Percentiles rank a stretch among this genome's conserved stretches.
Evolutionary conservation across 2,888 invertebrate genomes (phyloP).

Genomic region (Nezara viridula): DNA sequence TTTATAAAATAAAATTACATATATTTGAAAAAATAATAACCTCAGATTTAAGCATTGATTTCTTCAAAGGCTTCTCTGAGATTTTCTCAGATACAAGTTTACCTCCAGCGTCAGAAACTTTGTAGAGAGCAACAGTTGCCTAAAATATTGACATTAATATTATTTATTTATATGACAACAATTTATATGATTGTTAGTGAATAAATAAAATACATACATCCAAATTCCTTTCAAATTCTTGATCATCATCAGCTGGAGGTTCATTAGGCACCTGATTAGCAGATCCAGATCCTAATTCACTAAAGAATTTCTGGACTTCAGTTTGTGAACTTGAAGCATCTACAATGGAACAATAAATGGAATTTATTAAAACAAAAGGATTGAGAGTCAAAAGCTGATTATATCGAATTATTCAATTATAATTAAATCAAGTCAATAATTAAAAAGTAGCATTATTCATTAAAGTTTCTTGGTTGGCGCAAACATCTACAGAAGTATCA

Average conservation of each 20-base stretch:
- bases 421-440: background rate
- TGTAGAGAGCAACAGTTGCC: slow-evolving; percentile 76
- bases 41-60: slow-evolving; percentile 79
- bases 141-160: slow-evolving; percentile 62
- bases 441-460: background rate
- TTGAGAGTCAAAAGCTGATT: background rate
- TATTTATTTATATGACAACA: background rate
- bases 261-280: slow-evolving; percentile 79
- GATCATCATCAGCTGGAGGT: slow-evolving; percentile 81
- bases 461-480: no score
- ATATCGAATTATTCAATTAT: background rate
- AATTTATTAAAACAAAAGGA: background rate
- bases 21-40: background rate
- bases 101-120: slow-evolving; percentile 80
- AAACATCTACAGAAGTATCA: no score
- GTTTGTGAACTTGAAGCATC: slow-evolving; percentile 76
- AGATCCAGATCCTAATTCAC: slow-evolving; percentile 83
- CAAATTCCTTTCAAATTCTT: slow-evolving; percentile 78
- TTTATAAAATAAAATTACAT: background rate
- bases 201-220: slow-evolving; percentile 69
- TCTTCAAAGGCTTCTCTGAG: slow-evolving; percentile 79
- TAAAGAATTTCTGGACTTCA: slow-evolving; percentile 82
- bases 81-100: slow-evolving; percentile 78
- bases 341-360: slow-evolving; percentile 66
- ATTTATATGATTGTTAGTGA: background rate